Percentiles rank a stretch among this genome's conserved stretches.
Conservation (phyloP, 2,113 vertebrate species). For the Epinephelus cyanopodus region DNA sequence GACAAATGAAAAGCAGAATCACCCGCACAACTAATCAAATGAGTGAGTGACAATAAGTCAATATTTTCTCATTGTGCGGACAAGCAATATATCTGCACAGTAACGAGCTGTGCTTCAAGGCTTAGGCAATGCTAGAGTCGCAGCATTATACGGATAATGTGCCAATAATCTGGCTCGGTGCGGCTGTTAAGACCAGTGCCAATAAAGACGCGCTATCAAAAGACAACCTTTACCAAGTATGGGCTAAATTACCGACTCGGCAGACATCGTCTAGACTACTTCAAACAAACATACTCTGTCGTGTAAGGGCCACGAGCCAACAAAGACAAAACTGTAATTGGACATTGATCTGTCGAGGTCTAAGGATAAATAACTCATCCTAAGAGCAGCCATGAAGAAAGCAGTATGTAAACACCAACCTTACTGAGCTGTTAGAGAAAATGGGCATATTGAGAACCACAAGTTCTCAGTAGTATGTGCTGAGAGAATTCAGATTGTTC, state of each 20-base stretch:
- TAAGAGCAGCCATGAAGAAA: slow-evolving; percentile 36
- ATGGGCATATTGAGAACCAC: slow-evolving; percentile 9
- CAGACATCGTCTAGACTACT: slow-evolving; percentile 55
- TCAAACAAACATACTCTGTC: slow-evolving; percentile 43
- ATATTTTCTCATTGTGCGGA: slow-evolving; percentile 81
- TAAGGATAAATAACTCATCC: slow-evolving; percentile 60
- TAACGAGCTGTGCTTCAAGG: slow-evolving; percentile 56
- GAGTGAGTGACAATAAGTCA: slow-evolving; percentile 80
- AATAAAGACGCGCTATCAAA: slow-evolving; percentile 57
- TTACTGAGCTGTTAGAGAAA: slow-evolving; percentile 10
- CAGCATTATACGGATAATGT: slow-evolving; percentile 65
- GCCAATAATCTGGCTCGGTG: slow-evolving; percentile 66
- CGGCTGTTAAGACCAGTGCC: slow-evolving; percentile 54
- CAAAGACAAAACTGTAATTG: slow-evolving; percentile 67
- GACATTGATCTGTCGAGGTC: slow-evolving; percentile 70
- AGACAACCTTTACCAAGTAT: slow-evolving; percentile 55
- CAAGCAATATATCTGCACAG: slow-evolving; percentile 72
- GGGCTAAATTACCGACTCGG: slow-evolving; percentile 48
- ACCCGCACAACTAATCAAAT: slow-evolving; percentile 77
- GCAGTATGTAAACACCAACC: slow-evolving; percentile 27
- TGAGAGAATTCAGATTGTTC: slow-evolving; percentile 21
- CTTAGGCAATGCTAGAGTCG: slow-evolving; percentile 53
- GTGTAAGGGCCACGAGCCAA: slow-evolving; percentile 48
- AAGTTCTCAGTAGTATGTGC: neutral
- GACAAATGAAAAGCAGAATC: slow-evolving; percentile 80